Evolutionary conservation across 2,797 vertebrate genomes (phyloP), one percentile per base, ranked within the genome.

Genomic region (Sebastes matsubarae): DNA sequence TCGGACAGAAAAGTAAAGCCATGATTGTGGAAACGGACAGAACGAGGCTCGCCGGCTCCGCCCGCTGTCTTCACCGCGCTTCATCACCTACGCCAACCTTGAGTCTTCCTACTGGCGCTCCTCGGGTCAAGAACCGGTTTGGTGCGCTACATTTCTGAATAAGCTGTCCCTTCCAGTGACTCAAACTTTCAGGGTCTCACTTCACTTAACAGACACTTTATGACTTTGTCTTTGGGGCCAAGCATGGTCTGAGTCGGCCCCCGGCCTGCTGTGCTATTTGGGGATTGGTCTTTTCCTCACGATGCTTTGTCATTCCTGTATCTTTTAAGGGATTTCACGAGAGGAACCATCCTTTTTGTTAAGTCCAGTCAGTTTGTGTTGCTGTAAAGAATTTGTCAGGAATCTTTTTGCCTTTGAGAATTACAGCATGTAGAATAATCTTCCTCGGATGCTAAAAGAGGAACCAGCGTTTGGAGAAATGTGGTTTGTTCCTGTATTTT

Each of bases 231-330:
- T 38, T 8, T 27, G 74, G 85, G 86, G 74, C 80, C 79, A 73
- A 88, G 59, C 63, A 10, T 34, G 24, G 18, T 42, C 20, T 4
- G 7, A 42, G 38, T 70, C 50, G 20, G 67, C 77, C 70, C 79
- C 46, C 12, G 42, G 64, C 59, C 83, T 54, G 74, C 79, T 75
- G 64, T 77, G 82, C 29, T 72, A 82, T 77, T 55, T 38, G 4
- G 25, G 66, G 66, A 64, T 58, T 68, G 30, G 25, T 68, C 24
- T 68, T 50, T 76, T 79, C 61, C n/a, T 72, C 32, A 10, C 25
- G n/a, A 75, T 77, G 55, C 77, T 50, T 77, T 68, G 72, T 89
- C 92, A 95, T 95, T 95, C 92, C 92, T 76, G 13, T 57, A 14
- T 52, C 66, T 80, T 85, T 50, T 8, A 54, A 68, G 64, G 61